These are phyloP conservation scores for Aphaenogaster floridana DNA, from an alignment of 1,140 invertebrate species.

Conservation along the genomic window DNA sequence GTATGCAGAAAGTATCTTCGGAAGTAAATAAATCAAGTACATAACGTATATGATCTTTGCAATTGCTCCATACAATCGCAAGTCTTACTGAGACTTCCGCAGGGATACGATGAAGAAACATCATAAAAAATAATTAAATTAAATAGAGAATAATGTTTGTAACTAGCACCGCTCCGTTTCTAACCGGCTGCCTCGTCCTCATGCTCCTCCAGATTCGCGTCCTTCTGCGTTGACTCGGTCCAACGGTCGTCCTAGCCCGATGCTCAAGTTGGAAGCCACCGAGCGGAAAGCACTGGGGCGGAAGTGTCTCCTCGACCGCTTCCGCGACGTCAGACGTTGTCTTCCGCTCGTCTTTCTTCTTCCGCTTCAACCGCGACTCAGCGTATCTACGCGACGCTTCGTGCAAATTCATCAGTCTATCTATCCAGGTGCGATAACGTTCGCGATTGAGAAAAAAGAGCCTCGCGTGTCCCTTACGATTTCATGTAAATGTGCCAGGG, in stretches of 20 bases:
- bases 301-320: conserved; percentile 51
- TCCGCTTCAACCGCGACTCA: conserved; percentile 64
- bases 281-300: conserved; percentile 70
- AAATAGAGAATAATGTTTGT: neutral
- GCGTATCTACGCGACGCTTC: conserved; percentile 63
- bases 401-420: conserved; percentile 21
- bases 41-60: neutral
- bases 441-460: conserved; percentile 2
- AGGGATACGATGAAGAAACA: neutral
- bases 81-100: neutral
- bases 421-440: neutral
- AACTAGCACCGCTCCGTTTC: neutral
- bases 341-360: conserved; percentile 65
- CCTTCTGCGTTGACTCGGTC: conserved; percentile 58
- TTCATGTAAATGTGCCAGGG: conserved; percentile 75
- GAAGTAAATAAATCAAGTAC: neutral
- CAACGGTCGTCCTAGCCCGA: conserved; percentile 55
- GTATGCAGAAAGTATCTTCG: neutral
- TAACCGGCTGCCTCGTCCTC: conserved; percentile 65
- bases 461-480: conserved; percentile 64
- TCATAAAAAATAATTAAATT: neutral
- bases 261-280: conserved; percentile 70
- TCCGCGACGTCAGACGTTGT: conserved; percentile 55
- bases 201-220: conserved; percentile 77
- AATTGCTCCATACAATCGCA: neutral